phyloP scores from a whole-genome alignment of 2,888 invertebrate species.

The Tinea pellionella region DNA sequence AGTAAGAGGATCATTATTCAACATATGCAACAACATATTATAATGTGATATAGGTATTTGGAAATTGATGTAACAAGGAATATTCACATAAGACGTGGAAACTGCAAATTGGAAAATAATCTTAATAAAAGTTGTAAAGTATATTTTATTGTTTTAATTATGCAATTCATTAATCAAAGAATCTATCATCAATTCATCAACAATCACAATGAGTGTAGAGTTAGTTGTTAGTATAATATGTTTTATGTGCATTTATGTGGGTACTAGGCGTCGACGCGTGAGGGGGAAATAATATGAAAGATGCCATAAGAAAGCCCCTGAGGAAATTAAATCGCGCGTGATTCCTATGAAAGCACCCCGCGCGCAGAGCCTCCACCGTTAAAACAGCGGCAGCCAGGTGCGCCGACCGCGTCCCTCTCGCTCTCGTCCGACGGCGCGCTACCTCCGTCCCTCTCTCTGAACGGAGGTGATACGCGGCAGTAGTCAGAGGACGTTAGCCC shows the following conservation, averaged over 20 bases:
- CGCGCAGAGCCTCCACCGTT: not conserved
- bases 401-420: constrained; percentile 28
- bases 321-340: constrained; percentile 44
- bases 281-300: not conserved
- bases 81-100: no score
- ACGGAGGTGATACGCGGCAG: constrained; percentile 21
- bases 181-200: no score
- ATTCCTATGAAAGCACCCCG: constrained; percentile 32
- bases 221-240: no score
- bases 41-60: no score
- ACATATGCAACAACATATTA: not conserved
- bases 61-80: no score
- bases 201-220: no score
- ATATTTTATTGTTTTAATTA: no score
- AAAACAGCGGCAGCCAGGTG: not conserved
- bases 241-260: no score
- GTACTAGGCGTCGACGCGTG: not conserved
- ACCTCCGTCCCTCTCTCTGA: not conserved
- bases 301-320: constrained; percentile 22
- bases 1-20: not conserved
- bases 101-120: no score
- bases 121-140: no score
- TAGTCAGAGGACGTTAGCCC: constrained; percentile 50
- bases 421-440: constrained; percentile 24
- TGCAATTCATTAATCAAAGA: no score